Percentiles rank a stretch among this genome's conserved stretches.
phyloP scores from a whole-genome alignment of 2,888 invertebrate species.

The Folsomia candida region DNA sequence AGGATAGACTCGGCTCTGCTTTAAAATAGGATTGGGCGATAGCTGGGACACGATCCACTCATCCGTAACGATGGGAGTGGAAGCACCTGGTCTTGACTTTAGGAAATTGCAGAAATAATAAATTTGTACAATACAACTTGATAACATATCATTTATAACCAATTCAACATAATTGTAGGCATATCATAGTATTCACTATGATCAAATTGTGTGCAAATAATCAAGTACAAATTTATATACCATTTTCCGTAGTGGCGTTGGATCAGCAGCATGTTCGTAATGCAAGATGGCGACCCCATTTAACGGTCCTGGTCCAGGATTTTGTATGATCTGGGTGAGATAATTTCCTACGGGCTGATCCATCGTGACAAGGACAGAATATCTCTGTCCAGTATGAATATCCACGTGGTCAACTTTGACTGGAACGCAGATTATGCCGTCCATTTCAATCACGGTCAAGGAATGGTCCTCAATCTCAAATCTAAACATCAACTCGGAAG shows the following conservation, averaged over 20 bases:
- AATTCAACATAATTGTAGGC: too few species aligned
- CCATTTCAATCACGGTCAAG: conserved; percentile 36
- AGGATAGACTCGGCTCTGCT: conserved; percentile 29
- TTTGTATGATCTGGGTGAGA: conserved; percentile 19
- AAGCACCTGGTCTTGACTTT: too few species aligned
- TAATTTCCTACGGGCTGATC: conserved; percentile 30
- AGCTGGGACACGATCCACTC: conserved; percentile 30
- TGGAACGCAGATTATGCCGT: conserved; percentile 33
- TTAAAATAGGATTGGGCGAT: conserved; percentile 22
- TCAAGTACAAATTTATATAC: not conserved
- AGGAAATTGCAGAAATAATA: too few species aligned
- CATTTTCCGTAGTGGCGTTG: conserved; percentile 12
- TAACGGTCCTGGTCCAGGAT: conserved; percentile 25
- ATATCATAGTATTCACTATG: too few species aligned
- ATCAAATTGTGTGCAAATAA: too few species aligned
- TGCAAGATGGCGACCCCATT: conserved; percentile 34
- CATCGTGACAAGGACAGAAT: conserved; percentile 32
- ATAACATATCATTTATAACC: too few species aligned
- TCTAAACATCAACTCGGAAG: conserved; percentile 27
- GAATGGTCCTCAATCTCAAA: conserved; percentile 27
- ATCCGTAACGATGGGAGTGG: too few species aligned
- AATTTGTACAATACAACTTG: too few species aligned
- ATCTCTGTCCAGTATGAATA: conserved; percentile 37
- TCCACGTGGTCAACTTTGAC: conserved; percentile 19
- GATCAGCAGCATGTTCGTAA: conserved; percentile 29